Evolutionary conservation across 1,140 invertebrate species (phyloP), one percentile per base, ranked within the genome.

Genomic region (Caenorhabditis remanei): DNA sequence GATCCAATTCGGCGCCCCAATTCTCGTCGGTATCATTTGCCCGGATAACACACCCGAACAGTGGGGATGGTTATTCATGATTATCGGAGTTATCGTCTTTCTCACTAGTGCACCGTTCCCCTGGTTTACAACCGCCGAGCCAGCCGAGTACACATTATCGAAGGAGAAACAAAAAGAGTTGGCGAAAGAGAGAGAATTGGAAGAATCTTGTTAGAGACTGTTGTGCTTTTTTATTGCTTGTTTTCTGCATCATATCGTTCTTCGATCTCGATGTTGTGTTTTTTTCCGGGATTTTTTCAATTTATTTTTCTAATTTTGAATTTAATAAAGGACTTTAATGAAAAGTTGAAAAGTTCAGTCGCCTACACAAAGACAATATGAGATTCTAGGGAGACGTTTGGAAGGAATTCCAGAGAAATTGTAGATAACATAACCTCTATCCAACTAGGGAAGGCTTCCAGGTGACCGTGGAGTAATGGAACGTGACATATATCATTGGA

Each of bases 11-110:
- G 71, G 71, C n/a, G 71, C 71, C 2, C 71, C 71, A 11, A 79
- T 79, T 14, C 71, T 79, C n/a, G 71, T 79, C 7, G 71, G 71
- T 43, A 79, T 79, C 71, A 43, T 79, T 79, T 79, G 71, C 24
- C 71, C 71, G 46, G 71, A 79, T 79, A 79, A 79, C 21, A 79
- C 71, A 2, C 46, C 71, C 21, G 71, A 79, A 79, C 71, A 79
- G 46, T 79, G 71, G 71, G 71, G 71, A 79, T 79, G 71, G 71
- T 53, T 79, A 13, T 79, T 79, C 71, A 43, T 79, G 46, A 79
- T 79, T 4, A 50, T 79, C 21, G 71, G 71, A 79, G 40, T 79
- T 2, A 79, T 79, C 8, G 71, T 79, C 0, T 79, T 79, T 46
- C n/a, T 24, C 71, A 79, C 71, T 13, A 79, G 71, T 24, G 71